Percentiles rank a stretch among this genome's conserved stretches.
These are phyloP conservation scores for Panthera tigris DNA, from an alignment of 2,113 vertebrate species.

Conservation along the genomic window DNA sequence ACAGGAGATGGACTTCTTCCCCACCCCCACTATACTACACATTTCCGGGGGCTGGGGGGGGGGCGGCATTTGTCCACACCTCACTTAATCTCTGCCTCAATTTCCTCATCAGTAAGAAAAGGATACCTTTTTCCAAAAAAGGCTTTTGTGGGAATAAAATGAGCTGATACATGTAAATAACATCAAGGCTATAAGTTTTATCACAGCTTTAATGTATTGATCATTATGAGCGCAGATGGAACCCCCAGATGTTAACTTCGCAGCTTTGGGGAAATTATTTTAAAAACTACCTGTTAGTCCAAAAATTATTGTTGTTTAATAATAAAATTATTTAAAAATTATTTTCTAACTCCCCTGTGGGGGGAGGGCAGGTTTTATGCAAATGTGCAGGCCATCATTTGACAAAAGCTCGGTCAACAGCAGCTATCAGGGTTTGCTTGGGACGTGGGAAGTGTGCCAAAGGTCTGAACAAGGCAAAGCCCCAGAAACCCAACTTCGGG, in stretches of 20 bases:
- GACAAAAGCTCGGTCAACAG: background rate
- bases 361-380: background rate
- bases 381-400: background rate
- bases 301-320: no score
- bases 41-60: background rate
- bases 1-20: background rate
- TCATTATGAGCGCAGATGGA: background rate
- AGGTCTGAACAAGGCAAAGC: background rate
- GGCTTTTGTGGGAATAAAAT: background rate
- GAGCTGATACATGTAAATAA: background rate
- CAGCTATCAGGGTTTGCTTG: background rate
- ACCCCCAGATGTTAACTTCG: background rate
- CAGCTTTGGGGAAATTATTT: background rate
- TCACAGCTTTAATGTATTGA: background rate
- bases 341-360: background rate
- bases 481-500: background rate
- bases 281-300: background rate
- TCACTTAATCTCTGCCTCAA: background rate
- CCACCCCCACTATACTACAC: accelerated
- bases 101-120: background rate
- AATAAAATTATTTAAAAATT: background rate
- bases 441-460: background rate
- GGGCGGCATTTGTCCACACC: background rate
- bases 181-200: background rate
- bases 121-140: background rate